These are phyloP conservation scores for Amblyraja radiata DNA, from an alignment of 2,797 vertebrate species.

Conservation along the genomic window DNA sequence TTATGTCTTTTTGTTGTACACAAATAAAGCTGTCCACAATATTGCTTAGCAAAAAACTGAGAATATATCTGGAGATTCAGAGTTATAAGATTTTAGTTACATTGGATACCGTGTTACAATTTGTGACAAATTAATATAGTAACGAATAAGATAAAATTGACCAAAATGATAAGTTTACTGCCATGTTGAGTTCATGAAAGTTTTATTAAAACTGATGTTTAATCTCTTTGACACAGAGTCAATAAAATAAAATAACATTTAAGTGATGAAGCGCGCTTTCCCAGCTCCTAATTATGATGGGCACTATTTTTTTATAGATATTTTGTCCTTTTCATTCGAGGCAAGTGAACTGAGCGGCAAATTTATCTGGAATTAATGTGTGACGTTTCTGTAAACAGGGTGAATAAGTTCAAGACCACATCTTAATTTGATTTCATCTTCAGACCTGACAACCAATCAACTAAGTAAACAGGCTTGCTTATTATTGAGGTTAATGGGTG, in stretches of 20 bases:
- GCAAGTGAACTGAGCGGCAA: not conserved
- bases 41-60: not conserved
- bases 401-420: constrained; percentile 20
- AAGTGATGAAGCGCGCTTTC: not conserved
- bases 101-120: no score
- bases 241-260: not conserved
- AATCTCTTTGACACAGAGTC: no score
- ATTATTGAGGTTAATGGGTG: constrained; percentile 47
- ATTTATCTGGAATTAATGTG: not conserved
- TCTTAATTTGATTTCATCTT: constrained; percentile 36
- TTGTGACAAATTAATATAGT: not conserved
- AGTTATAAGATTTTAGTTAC: not conserved
- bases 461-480: constrained; percentile 44
- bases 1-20: no score
- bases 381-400: constrained; percentile 8
- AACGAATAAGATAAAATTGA: not conserved
- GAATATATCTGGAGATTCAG: not conserved
- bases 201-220: not conserved
- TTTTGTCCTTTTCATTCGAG: not conserved
- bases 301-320: not conserved
- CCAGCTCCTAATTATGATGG: not conserved
- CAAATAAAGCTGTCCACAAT: no score
- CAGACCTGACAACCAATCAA: constrained; percentile 36
- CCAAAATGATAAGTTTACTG: not conserved
- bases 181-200: not conserved